Percentiles rank a stretch among this genome's conserved stretches.
Conservation (phyloP, 2,113 vertebrate species). For the Regulus satrapa region DNA sequence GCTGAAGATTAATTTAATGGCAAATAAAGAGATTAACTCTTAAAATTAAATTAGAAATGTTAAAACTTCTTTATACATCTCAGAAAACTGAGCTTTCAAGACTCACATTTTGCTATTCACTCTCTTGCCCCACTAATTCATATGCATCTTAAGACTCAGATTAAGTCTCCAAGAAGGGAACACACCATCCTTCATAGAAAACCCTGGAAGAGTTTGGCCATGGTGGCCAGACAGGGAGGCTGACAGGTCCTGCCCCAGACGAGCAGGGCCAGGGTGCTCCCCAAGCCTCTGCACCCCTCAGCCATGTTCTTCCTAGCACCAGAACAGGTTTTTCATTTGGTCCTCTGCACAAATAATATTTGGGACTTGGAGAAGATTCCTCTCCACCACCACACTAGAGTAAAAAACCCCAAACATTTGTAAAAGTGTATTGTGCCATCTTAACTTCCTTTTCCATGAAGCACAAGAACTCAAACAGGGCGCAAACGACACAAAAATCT, state of each 20-base stretch:
- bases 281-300: fast-evolving
- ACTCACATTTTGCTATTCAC: not conserved
- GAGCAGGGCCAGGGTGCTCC: too few species aligned
- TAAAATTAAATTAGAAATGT: not conserved
- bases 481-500: not conserved
- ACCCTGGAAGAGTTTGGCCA: not conserved
- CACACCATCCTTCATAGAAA: not conserved
- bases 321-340: not conserved
- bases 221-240: not conserved
- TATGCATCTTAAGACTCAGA: not conserved
- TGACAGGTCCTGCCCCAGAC: not conserved
- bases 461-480: not conserved
- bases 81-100: not conserved
- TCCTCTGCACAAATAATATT: not conserved
- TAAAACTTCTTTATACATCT: not conserved
- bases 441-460: not conserved
- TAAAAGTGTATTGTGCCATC: not conserved
- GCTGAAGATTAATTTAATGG: not conserved
- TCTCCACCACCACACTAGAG: not conserved
- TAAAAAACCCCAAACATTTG: not conserved
- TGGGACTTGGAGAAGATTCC: not conserved
- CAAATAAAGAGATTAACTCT: not conserved
- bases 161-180: not conserved
- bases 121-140: not conserved
- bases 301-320: not conserved